Percentiles rank a stretch among this genome's conserved stretches.
Evolutionary conservation across 2,888 invertebrate species (phyloP).

Genomic region (Chrysotoxum bicinctum): DNA sequence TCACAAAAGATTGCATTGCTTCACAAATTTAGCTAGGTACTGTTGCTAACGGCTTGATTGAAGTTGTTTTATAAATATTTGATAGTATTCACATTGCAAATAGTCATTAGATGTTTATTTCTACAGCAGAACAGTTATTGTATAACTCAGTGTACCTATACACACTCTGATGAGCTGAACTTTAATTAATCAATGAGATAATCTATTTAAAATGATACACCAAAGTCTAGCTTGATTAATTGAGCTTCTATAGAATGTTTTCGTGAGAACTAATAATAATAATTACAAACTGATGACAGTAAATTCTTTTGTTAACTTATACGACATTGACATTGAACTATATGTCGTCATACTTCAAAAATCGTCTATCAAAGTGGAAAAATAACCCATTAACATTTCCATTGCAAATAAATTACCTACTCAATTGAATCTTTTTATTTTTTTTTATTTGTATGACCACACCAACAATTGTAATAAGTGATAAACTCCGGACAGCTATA

Average conservation of each 20-base stretch:
- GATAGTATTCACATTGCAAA: too few species aligned
- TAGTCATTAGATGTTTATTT: not conserved
- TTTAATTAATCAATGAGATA: not conserved
- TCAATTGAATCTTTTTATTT: constrained; percentile 18
- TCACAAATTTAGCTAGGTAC: too few species aligned
- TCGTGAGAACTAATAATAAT: not conserved
- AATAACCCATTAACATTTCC: constrained; percentile 15
- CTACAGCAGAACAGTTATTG: not conserved
- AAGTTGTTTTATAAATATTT: too few species aligned
- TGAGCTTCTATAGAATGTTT: not conserved
- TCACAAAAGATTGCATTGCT: too few species aligned
- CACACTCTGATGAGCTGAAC: too few species aligned
- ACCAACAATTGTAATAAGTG: constrained; percentile 15
- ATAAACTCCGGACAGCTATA: constrained; percentile 22
- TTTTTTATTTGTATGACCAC: not conserved
- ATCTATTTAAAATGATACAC: constrained; percentile 18
- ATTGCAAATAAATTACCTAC: not conserved
- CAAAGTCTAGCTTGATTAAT: constrained; percentile 5
- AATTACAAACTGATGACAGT: not conserved
- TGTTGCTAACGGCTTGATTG: too few species aligned
- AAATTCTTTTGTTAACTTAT: constrained; percentile 34
- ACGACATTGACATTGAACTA: constrained; percentile 60
- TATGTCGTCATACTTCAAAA: constrained; percentile 45
- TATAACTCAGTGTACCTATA: not conserved
- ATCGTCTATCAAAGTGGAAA: constrained; percentile 5